Evolutionary conservation across 1,140 invertebrate species (phyloP).

Genomic region (Orius laevigatus): DNA sequence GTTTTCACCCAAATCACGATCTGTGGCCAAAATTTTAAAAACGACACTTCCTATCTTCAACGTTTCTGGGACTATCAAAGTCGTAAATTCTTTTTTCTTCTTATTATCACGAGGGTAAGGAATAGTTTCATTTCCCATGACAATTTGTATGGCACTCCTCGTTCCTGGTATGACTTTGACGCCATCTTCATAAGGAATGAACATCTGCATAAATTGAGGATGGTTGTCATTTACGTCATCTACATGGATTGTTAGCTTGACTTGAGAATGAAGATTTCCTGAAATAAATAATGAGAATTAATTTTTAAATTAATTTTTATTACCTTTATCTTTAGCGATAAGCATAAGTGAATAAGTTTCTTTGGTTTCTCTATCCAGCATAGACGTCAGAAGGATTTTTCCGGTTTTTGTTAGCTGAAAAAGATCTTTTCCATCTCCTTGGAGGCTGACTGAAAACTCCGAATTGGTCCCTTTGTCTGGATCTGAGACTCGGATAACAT

Average conservation of each 20-base stretch:
- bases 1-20: slow-evolving; percentile 62
- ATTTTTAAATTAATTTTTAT: slow-evolving; percentile 14
- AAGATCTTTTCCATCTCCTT: slow-evolving; percentile 53
- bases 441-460: slow-evolving; percentile 51
- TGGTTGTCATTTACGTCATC: slow-evolving; percentile 72
- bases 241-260: slow-evolving; percentile 48
- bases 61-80: slow-evolving; percentile 58
- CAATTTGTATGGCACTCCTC: slow-evolving; percentile 10
- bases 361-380: slow-evolving; percentile 57
- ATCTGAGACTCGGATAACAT: slow-evolving; percentile 54
- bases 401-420: slow-evolving; percentile 61
- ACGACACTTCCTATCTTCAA: slow-evolving; percentile 53
- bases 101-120: slow-evolving; percentile 5
- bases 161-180: slow-evolving; percentile 36
- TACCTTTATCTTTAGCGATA: slow-evolving; percentile 49
- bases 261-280: slow-evolving; percentile 53
- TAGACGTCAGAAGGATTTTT: slow-evolving; percentile 33
- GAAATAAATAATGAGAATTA: slow-evolving; percentile 15
- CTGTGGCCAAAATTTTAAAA: slow-evolving; percentile 60
- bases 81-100: slow-evolving; percentile 25
- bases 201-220: slow-evolving; percentile 49
- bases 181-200: slow-evolving; percentile 43
- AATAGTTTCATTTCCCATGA: slow-evolving; percentile 19
- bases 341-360: slow-evolving; percentile 48
- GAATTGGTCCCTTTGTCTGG: slow-evolving; percentile 63